Conservation (phyloP, 1,140 invertebrate genomes). For the Holotrichia oblita region DNA sequence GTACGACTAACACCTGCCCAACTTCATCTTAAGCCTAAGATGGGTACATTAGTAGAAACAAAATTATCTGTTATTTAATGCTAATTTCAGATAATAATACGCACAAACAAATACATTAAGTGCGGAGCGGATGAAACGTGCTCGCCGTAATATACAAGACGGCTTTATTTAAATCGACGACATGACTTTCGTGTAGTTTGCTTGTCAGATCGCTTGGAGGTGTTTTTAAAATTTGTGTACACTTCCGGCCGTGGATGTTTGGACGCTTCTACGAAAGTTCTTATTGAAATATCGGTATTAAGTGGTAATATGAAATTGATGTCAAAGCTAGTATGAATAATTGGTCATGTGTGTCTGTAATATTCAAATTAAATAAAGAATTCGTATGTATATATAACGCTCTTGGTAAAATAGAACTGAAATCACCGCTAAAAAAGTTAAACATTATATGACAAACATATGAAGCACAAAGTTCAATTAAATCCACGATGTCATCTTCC, state of each 20-base stretch:
- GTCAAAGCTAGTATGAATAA: too few species aligned
- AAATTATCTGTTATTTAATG: slow-evolving; percentile 28
- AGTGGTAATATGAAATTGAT: too few species aligned
- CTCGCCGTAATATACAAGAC: not conserved
- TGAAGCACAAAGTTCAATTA: too few species aligned
- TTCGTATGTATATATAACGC: too few species aligned
- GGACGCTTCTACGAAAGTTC: too few species aligned
- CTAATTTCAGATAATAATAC: slow-evolving; percentile 34
- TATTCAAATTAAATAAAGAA: too few species aligned
- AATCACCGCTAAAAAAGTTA: too few species aligned
- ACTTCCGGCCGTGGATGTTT: not conserved
- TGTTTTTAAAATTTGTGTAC: not conserved
- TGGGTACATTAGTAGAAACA: slow-evolving; percentile 29
- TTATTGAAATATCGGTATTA: too few species aligned
- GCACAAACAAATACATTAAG: slow-evolving; percentile 3
- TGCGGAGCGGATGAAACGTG: not conserved
- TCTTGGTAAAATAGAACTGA: too few species aligned
- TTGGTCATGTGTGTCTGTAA: too few species aligned
- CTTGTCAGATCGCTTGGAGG: not conserved
- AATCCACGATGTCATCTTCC: too few species aligned
- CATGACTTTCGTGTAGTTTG: not conserved
- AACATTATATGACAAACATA: too few species aligned
- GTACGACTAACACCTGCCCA: not conserved
- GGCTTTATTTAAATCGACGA: slow-evolving; percentile 30
- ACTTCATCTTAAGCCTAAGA: not conserved